Conservation (phyloP, 2,888 invertebrate genomes). For the Balanococcus diminutus region DNA sequence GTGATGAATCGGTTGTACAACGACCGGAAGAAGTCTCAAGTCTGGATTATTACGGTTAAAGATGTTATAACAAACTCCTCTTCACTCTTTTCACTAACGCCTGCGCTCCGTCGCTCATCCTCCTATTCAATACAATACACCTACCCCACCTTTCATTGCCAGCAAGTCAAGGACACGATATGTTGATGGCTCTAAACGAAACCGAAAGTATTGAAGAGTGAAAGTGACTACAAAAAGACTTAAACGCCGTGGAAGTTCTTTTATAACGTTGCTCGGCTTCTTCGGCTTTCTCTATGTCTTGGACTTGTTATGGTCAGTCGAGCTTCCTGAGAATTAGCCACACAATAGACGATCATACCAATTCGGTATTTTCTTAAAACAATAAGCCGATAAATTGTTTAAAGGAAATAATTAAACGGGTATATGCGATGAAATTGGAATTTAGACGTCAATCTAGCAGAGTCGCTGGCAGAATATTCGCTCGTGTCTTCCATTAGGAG, state of each 20-base stretch:
- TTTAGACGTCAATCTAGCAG: not conserved
- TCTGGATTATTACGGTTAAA: conserved; percentile 50
- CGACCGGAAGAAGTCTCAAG: conserved; percentile 49
- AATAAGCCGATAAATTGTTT: conserved; percentile 17
- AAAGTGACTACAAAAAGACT: conserved; percentile 48
- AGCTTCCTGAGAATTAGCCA: conserved; percentile 30
- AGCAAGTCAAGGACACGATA: conserved; percentile 51
- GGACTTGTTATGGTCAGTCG: conserved; percentile 37
- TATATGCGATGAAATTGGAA: not conserved
- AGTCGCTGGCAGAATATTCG: not conserved
- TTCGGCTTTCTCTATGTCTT: conserved; percentile 28
- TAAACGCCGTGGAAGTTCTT: conserved; percentile 19
- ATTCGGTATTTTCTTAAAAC: not conserved
- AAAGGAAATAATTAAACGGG: conserved; percentile 14
- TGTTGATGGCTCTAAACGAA: conserved; percentile 22
- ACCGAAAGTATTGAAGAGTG: conserved; percentile 50
- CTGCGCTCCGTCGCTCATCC: not conserved
- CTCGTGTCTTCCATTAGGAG: not conserved
- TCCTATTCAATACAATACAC: not conserved
- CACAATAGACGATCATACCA: not conserved
- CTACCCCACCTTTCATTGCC: conserved; percentile 42
- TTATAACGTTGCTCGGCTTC: not conserved
- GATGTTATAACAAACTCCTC: conserved; percentile 49
- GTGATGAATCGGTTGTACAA: conserved; percentile 50
- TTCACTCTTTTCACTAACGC: conserved; percentile 31